Evolutionary conservation across 1,140 invertebrate species (phyloP).

Genomic region (Calosoma granatense): DNA sequence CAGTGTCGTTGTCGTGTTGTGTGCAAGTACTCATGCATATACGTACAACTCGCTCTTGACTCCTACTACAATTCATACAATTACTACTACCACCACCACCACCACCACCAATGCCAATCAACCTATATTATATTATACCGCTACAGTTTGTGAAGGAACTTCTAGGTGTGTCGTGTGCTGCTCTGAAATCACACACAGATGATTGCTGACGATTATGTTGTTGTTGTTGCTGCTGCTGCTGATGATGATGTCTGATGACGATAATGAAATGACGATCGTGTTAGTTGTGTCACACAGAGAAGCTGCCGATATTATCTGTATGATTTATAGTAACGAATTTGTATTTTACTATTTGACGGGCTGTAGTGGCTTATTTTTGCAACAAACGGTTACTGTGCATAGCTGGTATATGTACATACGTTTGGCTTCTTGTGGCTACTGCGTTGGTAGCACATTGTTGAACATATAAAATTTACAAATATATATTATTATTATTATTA

Average conservation of each 20-base stretch:
- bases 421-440: constrained; percentile 1
- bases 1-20: too few relatives aligned
- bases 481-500: constrained; percentile 4
- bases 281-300: background rate
- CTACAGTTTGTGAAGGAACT: background rate
- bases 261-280: too few relatives aligned
- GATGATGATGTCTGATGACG: too few relatives aligned
- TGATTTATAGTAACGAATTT: constrained; percentile 6
- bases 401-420: constrained; percentile 7
- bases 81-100: too few relatives aligned
- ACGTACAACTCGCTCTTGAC: too few relatives aligned
- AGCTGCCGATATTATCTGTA: constrained; percentile 5
- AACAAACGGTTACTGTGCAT: constrained; percentile 1
- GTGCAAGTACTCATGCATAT: too few relatives aligned
- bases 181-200: background rate
- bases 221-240: too few relatives aligned
- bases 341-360: constrained; percentile 8
- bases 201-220: too few relatives aligned
- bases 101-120: too few relatives aligned
- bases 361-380: constrained; percentile 4
- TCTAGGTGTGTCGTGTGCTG: background rate
- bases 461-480: constrained; percentile 9
- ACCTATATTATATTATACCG: too few relatives aligned
- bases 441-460: constrained; percentile 2
- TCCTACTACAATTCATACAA: too few relatives aligned